Base-by-base conservation (phyloP, 1,140 invertebrate species). In the Rhizoglyphus robini region DNA sequence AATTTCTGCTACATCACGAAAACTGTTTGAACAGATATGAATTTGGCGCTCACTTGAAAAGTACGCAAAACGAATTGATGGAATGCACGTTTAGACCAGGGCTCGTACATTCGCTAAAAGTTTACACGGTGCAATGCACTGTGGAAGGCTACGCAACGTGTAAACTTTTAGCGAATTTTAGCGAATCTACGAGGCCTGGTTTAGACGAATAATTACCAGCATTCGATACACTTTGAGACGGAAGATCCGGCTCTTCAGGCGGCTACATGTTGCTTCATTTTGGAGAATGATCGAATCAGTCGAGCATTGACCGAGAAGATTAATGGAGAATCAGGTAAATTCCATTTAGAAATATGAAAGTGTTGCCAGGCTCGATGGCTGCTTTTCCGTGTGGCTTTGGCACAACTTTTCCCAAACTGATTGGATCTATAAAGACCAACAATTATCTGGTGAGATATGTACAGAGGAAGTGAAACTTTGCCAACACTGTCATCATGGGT, bases 381-480 rank as follows among this genome's bases (percentile, higher is more conserved):
- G 83, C 83, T 4, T 99, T 97, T 78, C 95, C 95, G 0, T 78
- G 99, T 5, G 86, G 85, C 27, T 88, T 98, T 72, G 86, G 88
- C 29, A 70, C 65, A 2, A 70, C 68, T n/a, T 8, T 67, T 15
- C 67, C 65, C 2, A 29, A 15, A 2, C 18, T 69, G 46, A 58
- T 68, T 4, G 57, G 58, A 46, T 59, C 15, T n/a, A 60, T 60
- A 13, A 29, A 60, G 30, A 27, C 58, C 13, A 5, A 32, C 15
- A 60, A 29, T 46, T 60, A 13, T 27, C 3, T 38, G 15, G 15
- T 32, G n/a, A 18, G 15, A 46, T 15, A 29, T 31, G 2, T 30
- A 18, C 29, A 62, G n/a, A 23, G 32, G 25, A 31, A 31, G 25
- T 3, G 34, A 4, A 71, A 72, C 54, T 20, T 18, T 51, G 66